Conservation (phyloP, 2,888 invertebrate species). For the Nebria brevicollis region DNA sequence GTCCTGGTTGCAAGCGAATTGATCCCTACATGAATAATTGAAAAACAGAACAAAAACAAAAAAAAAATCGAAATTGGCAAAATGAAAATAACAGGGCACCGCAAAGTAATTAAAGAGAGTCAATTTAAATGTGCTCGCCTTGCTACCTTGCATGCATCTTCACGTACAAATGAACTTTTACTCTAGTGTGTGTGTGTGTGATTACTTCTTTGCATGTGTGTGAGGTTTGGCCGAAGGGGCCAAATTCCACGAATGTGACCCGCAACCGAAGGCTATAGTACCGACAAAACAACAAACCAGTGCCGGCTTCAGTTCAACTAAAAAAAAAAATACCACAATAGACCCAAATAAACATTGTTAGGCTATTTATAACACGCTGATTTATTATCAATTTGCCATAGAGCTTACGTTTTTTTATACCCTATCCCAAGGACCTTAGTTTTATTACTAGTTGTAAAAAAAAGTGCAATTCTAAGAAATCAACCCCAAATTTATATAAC, state of each 20-base stretch:
- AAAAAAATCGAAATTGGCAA: neutral
- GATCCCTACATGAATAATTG: neutral
- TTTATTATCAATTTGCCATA: too few species aligned
- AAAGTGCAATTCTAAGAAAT: too few species aligned
- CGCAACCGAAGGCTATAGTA: slow-evolving; percentile 22
- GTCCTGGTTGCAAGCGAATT: neutral
- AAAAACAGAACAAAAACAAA: neutral
- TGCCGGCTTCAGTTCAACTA: neutral
- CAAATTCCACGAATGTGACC: slow-evolving; percentile 25
- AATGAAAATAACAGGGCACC: neutral
- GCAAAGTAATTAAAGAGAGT: neutral
- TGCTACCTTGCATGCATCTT: too few species aligned
- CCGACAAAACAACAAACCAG: slow-evolving; percentile 10
- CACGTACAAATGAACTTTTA: neutral
- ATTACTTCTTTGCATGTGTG: neutral
- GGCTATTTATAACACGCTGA: neutral
- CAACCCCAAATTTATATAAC: too few species aligned
- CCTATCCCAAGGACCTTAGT: too few species aligned
- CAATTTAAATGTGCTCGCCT: neutral
- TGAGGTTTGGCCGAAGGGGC: slow-evolving; percentile 11
- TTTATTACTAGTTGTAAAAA: too few species aligned
- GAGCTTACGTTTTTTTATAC: too few species aligned
- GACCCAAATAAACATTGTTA: neutral
- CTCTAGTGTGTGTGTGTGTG: neutral
- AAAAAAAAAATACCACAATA: neutral